These are phyloP conservation scores for Megaceryle alcyon DNA, from an alignment of 2,797 vertebrate species.

Conservation along the genomic window DNA sequence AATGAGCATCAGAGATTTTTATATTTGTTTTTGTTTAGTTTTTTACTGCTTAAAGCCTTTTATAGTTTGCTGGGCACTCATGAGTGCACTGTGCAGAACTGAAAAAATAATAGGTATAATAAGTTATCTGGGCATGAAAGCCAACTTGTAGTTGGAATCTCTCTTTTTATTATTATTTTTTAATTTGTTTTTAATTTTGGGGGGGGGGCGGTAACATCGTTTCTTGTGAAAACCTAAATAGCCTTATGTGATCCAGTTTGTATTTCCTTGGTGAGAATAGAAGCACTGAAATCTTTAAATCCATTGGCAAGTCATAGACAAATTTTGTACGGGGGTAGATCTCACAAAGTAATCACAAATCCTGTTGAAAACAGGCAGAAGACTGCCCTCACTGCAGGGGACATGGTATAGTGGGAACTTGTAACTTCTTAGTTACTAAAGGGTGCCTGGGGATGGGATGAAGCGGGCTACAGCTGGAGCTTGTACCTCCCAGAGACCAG, in stretches of 20 bases:
- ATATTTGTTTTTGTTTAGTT: not conserved
- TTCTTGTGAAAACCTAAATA: not conserved
- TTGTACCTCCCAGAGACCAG: not conserved
- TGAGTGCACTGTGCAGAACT: not conserved
- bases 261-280: not conserved
- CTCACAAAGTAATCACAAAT: not conserved
- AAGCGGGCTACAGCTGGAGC: not conserved
- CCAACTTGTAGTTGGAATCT: not conserved
- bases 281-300: not conserved
- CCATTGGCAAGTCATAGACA: not conserved
- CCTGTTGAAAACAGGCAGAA: not conserved
- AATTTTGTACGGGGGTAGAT: not conserved
- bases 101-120: not conserved
- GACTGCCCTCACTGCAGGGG: fast-evolving
- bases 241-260: not conserved
- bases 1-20: not conserved
- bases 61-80: not conserved
- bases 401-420: fast-evolving
- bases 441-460: not conserved
- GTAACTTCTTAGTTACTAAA: not conserved
- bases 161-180: too few relatives aligned
- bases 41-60: not conserved
- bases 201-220: not conserved
- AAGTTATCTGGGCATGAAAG: not conserved
- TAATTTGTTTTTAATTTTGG: not conserved